phyloP scores from a whole-genome alignment of 2,113 vertebrate genomes.

The Grantiella picta region DNA sequence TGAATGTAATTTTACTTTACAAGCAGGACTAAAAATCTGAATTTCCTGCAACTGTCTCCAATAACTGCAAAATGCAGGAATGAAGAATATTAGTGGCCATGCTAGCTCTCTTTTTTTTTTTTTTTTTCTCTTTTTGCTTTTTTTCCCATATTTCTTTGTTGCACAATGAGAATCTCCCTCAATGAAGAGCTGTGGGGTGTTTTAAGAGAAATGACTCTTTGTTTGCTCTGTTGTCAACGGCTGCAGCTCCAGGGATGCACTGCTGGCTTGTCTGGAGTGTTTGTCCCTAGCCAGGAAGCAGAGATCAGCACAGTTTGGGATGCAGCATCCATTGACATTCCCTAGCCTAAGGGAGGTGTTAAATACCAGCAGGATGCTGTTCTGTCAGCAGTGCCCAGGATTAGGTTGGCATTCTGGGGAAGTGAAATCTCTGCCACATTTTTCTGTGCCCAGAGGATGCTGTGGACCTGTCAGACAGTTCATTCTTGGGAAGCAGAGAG shows the following conservation, averaged over 20 bases:
- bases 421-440: background rate
- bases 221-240: background rate
- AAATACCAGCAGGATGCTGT: background rate
- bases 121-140: fast-evolving
- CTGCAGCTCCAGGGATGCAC: background rate
- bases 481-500: background rate
- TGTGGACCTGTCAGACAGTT: background rate
- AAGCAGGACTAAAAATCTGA: background rate
- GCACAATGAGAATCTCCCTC: background rate
- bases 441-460: background rate
- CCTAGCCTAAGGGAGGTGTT: background rate
- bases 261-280: background rate
- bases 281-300: background rate
- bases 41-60: background rate
- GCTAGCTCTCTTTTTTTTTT: background rate
- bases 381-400: background rate
- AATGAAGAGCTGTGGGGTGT: background rate
- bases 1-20: background rate
- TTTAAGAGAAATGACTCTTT: background rate
- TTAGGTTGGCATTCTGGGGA: background rate
- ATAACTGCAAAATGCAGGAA: background rate
- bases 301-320: background rate
- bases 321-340: background rate
- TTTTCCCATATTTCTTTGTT: background rate
- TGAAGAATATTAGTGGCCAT: background rate